Evolutionary conservation across 2,888 invertebrate genomes (phyloP).

Genomic region (Julus scanicus): DNA sequence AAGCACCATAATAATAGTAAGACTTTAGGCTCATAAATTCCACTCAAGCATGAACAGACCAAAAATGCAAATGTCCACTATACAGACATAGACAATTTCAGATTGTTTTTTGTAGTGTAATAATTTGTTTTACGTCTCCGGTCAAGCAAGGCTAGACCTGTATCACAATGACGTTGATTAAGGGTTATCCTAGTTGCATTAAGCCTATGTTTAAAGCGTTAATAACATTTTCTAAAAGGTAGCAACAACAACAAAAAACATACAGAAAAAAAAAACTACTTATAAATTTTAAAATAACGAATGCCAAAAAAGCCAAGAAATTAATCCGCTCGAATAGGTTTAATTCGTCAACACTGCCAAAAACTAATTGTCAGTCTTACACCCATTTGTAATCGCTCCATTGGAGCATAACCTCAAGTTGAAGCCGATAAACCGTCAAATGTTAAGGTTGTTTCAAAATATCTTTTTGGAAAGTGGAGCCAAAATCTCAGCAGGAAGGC

Average conservation of each 20-base stretch:
- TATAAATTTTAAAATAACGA: background rate
- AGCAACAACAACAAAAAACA: too few species aligned
- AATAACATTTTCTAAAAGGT: too few species aligned
- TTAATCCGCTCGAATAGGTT: background rate
- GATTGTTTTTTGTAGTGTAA: background rate
- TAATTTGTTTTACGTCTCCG: background rate
- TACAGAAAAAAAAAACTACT: background rate
- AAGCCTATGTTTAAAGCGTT: background rate
- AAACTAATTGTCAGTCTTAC: background rate
- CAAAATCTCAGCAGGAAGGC: background rate
- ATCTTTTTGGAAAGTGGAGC: background rate
- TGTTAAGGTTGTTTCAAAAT: background rate
- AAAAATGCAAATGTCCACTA: background rate
- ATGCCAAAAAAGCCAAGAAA: background rate
- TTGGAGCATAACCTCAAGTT: background rate
- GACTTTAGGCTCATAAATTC: background rate
- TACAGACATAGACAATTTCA: background rate
- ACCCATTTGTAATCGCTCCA: background rate
- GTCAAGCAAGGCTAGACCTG: background rate
- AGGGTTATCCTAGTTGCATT: background rate
- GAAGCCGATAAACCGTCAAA: background rate
- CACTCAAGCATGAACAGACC: background rate
- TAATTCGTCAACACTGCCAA: constrained; percentile 27
- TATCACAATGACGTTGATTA: constrained; percentile 6
- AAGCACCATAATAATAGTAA: background rate